Evolutionary conservation across 2,113 vertebrate species (phyloP), one percentile per base, ranked within the genome.

Genomic region (Sinocyclocheilus grahami): DNA sequence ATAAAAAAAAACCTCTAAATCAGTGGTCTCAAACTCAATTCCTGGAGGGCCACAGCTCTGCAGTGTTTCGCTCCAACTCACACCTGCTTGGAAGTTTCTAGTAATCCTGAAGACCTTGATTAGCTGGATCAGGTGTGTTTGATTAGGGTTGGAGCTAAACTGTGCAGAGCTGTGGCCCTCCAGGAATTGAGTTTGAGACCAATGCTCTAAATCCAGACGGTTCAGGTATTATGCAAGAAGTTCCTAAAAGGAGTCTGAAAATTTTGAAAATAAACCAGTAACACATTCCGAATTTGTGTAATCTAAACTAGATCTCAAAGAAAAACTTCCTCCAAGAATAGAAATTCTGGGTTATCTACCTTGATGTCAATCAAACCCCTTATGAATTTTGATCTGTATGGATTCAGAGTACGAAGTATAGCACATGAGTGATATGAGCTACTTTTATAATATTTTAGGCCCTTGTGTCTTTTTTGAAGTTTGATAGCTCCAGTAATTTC

Each of bases 241-340:
- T 37, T 42, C 30, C 12, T 42, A 5, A 48, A 30, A 65, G 51
- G 48, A 16, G 46, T 55, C 33, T 65, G 6, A 18, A 42, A 18
- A 63, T 67, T 5, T 42, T 58, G n/a, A 60, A 82, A 27, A 53
- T 74, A 22, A 82, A 69, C 39, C 18, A 78, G 10, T 71, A 80
- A 69, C 27, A 72, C 60, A 3, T 11, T n/a, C 22, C 14, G 20
- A 83, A 42, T 87, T 63, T 78, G 30, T 60, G 10, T 22, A 20
- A 78, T 42, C 20, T 62, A 62, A 55, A n/a, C 20, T 8, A 62
- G 20, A 58, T 37, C 30, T 39, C 12, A 60, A 79, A 39, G 30
- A 9, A 71, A 71, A 18, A 39, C 2, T 10, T 71, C 33, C 18
- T 37, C 67, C 67, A 39, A 20, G 67, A 71, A 71, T 71, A 69